A percentile compares a stretch with the other conserved stretches of the same genome.
phyloP scores from a whole-genome alignment of 2,888 invertebrate species.

The Diogma glabrata region DNA sequence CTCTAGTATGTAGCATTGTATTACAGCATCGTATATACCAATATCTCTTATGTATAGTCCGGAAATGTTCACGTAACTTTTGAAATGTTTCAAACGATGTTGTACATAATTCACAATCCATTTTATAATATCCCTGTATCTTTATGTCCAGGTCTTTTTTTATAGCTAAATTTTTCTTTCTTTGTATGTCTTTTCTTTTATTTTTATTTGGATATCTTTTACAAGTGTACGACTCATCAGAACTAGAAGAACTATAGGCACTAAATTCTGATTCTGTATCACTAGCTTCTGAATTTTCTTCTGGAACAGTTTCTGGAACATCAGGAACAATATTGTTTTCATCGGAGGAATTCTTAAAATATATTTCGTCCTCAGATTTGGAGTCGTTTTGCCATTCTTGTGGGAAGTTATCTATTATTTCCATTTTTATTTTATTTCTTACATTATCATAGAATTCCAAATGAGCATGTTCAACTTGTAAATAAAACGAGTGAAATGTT shows the following conservation, averaged over 20 bases:
- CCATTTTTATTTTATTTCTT: neutral
- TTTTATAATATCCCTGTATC: constrained; percentile 13
- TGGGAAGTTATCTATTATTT: neutral
- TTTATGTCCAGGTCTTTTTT: neutral
- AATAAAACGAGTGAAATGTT: constrained; percentile 2
- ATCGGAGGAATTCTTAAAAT: neutral
- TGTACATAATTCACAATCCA: constrained; percentile 20
- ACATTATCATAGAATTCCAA: neutral
- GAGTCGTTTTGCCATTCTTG: too few species aligned
- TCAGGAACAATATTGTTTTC: too few species aligned
- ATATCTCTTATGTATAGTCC: constrained; percentile 17
- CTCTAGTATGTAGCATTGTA: constrained; percentile 18
- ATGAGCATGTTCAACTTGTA: neutral
- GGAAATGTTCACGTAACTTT: constrained; percentile 18
- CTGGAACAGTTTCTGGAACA: neutral
- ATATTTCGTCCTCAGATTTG: neutral
- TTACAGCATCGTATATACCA: constrained; percentile 22
- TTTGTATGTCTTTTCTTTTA: too few species aligned
- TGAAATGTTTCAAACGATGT: constrained; percentile 13
- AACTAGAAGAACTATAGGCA: too few species aligned
- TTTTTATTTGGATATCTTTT: too few species aligned
- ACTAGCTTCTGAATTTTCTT: neutral
- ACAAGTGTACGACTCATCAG: too few species aligned
- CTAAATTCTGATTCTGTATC: too few species aligned
- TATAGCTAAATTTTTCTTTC: too few species aligned